Percentiles rank a stretch among this genome's conserved stretches.
phyloP scores from a whole-genome alignment of 2,888 invertebrate species.

The Esperia sulphurella region DNA sequence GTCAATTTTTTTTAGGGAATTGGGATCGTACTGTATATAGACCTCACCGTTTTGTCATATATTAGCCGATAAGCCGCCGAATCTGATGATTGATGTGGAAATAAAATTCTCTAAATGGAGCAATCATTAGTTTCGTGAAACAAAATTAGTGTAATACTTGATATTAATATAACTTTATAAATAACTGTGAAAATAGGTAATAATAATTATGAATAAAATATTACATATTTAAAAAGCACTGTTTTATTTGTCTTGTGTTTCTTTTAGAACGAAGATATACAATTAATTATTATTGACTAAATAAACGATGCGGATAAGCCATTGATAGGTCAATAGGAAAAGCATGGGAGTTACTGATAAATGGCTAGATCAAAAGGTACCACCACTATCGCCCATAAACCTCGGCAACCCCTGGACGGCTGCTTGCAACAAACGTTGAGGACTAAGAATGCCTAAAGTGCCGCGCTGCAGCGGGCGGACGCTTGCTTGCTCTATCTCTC shows the following conservation, averaged over 20 bases:
- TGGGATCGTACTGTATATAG: constrained; percentile 83
- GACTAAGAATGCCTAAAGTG: too few species aligned
- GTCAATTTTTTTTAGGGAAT: constrained; percentile 85
- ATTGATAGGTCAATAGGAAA: too few species aligned
- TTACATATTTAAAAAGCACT: constrained; percentile 71
- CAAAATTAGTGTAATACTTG: constrained; percentile 78
- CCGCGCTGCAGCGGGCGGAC: too few species aligned
- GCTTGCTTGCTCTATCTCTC: too few species aligned
- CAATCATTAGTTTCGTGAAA: constrained; percentile 77
- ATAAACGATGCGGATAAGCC: too few species aligned
- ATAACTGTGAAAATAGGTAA: constrained; percentile 80
- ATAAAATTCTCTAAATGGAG: constrained; percentile 77
- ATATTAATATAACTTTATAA: constrained; percentile 81
- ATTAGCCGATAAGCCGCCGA: constrained; percentile 61
- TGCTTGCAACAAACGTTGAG: too few species aligned
- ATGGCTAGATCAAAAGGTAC: too few species aligned
- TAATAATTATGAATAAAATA: constrained; percentile 80
- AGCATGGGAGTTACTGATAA: too few species aligned
- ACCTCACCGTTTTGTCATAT: constrained; percentile 75
- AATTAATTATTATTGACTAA: too few species aligned
- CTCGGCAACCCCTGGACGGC: too few species aligned
- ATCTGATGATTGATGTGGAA: constrained; percentile 76
- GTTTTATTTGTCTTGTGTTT: constrained; percentile 44
- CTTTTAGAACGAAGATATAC: too few species aligned
- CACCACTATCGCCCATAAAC: too few species aligned